Evolutionary conservation across 2,797 vertebrate genomes (phyloP).

Genomic region (Pseudocheirus occidentalis): DNA sequence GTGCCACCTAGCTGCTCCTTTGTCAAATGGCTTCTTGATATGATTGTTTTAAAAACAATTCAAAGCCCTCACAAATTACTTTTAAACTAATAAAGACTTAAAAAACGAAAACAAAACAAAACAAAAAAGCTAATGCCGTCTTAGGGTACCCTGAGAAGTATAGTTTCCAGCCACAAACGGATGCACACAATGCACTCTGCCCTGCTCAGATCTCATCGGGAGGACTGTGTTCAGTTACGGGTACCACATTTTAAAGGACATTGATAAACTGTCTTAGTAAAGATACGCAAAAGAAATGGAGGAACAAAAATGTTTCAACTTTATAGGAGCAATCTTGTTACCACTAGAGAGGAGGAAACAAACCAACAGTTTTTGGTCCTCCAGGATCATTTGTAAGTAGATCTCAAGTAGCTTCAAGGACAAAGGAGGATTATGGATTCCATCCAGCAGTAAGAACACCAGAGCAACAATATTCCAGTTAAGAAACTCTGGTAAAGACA

Average conservation of each 20-base stretch:
- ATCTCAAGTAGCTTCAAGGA: neutral
- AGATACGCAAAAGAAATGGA: neutral
- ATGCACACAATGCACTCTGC: neutral
- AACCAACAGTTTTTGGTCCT: neutral
- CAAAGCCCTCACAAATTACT: neutral
- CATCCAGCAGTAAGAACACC: neutral
- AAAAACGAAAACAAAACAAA: no score
- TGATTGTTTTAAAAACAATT: neutral
- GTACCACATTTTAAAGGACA: neutral
- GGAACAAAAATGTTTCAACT: neutral
- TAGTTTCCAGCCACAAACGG: neutral
- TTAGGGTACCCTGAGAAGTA: neutral
- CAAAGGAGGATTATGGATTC: neutral
- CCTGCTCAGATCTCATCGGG: neutral
- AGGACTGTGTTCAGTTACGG: neutral
- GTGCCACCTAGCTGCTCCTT: no score
- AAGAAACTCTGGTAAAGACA: neutral
- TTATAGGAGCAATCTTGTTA: neutral
- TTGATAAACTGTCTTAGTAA: neutral
- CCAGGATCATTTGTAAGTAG: neutral
- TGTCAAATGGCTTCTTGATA: neutral
- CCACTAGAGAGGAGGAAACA: neutral
- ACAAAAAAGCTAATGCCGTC: no score
- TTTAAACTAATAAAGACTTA: neutral
- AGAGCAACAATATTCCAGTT: neutral